phyloP scores from a whole-genome alignment of 1,140 invertebrate species.

The Atta cephalotes region DNA sequence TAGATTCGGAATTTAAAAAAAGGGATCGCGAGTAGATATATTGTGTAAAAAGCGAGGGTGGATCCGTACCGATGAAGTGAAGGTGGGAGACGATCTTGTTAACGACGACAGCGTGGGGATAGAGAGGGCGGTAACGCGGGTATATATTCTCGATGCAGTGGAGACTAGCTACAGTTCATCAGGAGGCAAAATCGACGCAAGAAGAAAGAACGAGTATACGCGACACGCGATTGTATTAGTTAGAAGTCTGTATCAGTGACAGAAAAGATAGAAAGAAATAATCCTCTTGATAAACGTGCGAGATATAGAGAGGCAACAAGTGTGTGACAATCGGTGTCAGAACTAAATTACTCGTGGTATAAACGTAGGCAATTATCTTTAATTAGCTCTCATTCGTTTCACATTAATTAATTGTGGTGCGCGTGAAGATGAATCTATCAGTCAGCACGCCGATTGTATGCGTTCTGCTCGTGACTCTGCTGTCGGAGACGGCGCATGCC shows the following conservation, averaged over 20 bases:
- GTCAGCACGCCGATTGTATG: constrained; percentile 34
- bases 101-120: constrained; percentile 57
- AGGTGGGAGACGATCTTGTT: constrained; percentile 22
- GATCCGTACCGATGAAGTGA: constrained; percentile 67
- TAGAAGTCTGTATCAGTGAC: constrained; percentile 1
- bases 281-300: neutral
- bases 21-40: neutral
- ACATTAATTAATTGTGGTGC: neutral
- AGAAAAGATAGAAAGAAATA: neutral
- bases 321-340: constrained; percentile 21
- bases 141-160: constrained; percentile 84
- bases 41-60: constrained; percentile 77
- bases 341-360: neutral
- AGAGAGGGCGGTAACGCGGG: constrained; percentile 76
- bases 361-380: neutral
- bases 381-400: neutral
- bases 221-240: neutral
- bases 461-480: constrained; percentile 58
- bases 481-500: constrained; percentile 65
- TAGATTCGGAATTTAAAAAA: constrained; percentile 30
- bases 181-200: constrained; percentile 81
- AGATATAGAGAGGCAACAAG: neutral
- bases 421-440: constrained; percentile 43
- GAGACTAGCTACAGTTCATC: constrained; percentile 83
- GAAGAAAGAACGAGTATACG: constrained; percentile 36